Base-by-base conservation (phyloP, 30 jellyfish, hydroid and myxozoan genomes). In the Catostylus mosaicus region DNA sequence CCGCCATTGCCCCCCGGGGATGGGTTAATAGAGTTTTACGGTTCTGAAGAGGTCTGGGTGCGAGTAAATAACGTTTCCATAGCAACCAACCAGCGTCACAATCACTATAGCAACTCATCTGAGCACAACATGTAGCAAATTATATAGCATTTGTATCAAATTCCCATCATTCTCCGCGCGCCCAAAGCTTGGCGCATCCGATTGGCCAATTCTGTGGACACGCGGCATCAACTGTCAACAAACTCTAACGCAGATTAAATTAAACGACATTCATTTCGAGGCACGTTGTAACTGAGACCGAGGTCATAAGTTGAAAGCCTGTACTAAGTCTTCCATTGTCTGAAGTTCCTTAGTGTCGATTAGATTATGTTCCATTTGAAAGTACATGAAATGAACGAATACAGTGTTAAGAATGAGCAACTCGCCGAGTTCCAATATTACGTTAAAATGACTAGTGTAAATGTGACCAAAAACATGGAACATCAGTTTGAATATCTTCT, bases 401-500 rank as follows among this genome's bases (percentile, higher is more conserved):
- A 94, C 76, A 24, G 99, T 94, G 74, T 94, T 94, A 76, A 94
- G 75, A 62, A 51, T 72, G 26, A 33, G 50, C 36, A 84, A 47
- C 69, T 85, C 94, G 43, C 94, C 89, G 16, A 84, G 73, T 38
- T 93, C 97, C 35, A 85, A 77, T 14, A 91, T 67, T 51, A 64
- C 90, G 71, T 88, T 78, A 77, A 74, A 87, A 63, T 94, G 99
- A 51, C 94, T 63, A 35, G 90, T 95, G 71, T 94, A 94, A 2
- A 94, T 78, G 73, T 94, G 99, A 10, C 93, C 99, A 29, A 94
- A 75, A 16, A 94, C 97, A 75, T 94, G 99, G 61, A 94, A 94
- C 85, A 94, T 52, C 48, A 94, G 76, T 45, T 86, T 71, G 88
- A 94, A 94, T n/a, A 94, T 88, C 66, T 79, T 83, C 48, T 88